Base-by-base conservation (phyloP, 2,888 invertebrate genomes). In the Amaurobius ferox region DNA sequence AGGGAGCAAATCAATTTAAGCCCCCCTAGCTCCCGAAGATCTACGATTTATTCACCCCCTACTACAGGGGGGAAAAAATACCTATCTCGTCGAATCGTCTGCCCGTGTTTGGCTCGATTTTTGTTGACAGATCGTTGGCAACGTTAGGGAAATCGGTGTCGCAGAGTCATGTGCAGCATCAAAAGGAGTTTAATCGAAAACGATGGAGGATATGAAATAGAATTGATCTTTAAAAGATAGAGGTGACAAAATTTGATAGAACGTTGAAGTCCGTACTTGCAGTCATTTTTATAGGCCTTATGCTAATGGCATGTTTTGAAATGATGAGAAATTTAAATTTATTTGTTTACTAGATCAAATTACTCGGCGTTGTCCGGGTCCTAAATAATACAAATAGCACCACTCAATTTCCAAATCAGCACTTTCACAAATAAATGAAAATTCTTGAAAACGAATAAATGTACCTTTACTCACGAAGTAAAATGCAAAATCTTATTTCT, bases 1-100 rank as follows among this genome's bases (percentile, higher is more conserved):
- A 71, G 86, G 87, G 70, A 83, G 80, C 88, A 88, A 88, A 87
- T 86, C 87, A 86, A 86, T 79, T 86, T 79, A 61, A 28, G 44
- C 30, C 48, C 28, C 40, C 35, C 35, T 35, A 7, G 5, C 35
- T 35, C 23, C 55, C 55, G 23, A 23, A 55, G 23, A 55, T 55
- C 55, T 23, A n/a, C 55, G 55, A 55, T 55, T 55, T 55, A 23
- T 11, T 55, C 55, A 55, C 11, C 44, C 16, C 44, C 44, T 16
- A 9, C 55, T 23, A 5, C 55, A 23, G 23, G 23, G 5, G 16
- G 55, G 23, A 23, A 55, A 23, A 55, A 23, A 55, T 55, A 55
- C 55, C 55, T 55, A 55, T 55, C 55, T 55, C 1, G n/a, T n/a
- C 23, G 55, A 55, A 11, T 44, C 44, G 55, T 55, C 55, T 55